Base-by-base conservation (phyloP, 37 sponge, comb jelly and placozoan species). In the Mnemiopsis leidyi region DNA sequence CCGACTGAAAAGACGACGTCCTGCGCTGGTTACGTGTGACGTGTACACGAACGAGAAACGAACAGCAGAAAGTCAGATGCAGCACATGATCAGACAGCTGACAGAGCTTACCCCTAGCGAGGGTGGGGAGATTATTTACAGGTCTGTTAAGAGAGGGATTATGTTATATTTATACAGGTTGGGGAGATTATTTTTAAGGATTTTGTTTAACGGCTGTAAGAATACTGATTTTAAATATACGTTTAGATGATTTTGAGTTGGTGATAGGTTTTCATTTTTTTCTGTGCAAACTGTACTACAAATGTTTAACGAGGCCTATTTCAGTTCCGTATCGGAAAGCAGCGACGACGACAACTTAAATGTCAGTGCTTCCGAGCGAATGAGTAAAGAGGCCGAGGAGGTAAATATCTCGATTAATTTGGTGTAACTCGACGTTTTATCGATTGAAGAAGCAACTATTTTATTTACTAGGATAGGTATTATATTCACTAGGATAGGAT, bases 41-140 rank as follows among this genome's bases (percentile, higher is more conserved):
- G 48, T 85, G 7, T 85, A 85, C 90, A 85, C 90, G 25, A 85
- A 85, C 30, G 90, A 85, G 90, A 85, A 85, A 61, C 33, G 90
- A 40, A 85, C 90, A 2, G 90, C 90, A 5, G 90, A 85, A 29
- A 85, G 90, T 40, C 90, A 85, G 90, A 85, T 85, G 90, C 90
- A 85, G 39, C 90, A 85, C 90, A 85, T 85, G 90, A 85, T 85
- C 48, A 85, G 90, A 39, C 90, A 85, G 23, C 90, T 85, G 0
- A 85, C 90, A n/a, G 90, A 85, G 61, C 61, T 85, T 5, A 85
- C 90, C 9, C 90, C 90, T 5, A 85, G 90, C 61, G 90, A 85
- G 48, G 90, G 90, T 0, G 90, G 90, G 25, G 90, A 85, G 61
- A 85, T 85, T 28, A 85, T 85, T 2, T 85, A 35, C 90, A 85